Conservation (phyloP, 2,797 vertebrate species). For the Pipistrellus pygmaeus region DNA sequence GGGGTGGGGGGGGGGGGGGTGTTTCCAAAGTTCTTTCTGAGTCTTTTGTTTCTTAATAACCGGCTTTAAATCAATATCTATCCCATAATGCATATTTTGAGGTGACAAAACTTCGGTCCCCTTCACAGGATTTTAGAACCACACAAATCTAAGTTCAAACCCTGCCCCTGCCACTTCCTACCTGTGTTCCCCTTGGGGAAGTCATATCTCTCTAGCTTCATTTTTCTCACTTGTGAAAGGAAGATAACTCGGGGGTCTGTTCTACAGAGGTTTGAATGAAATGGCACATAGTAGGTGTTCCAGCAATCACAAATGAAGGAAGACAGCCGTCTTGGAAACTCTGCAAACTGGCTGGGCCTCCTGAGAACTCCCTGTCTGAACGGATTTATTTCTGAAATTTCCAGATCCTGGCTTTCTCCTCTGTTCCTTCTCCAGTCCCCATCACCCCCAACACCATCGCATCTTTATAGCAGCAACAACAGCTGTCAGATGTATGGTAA, state of each 20-base stretch:
- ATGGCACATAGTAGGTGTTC: background rate
- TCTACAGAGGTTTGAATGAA: constrained; percentile 38
- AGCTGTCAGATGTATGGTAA: background rate
- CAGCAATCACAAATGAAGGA: background rate
- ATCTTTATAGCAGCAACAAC: background rate
- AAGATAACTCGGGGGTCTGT: background rate
- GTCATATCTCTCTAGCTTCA: background rate
- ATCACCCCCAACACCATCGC: background rate
- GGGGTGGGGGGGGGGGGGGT: too few species aligned
- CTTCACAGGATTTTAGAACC: background rate
- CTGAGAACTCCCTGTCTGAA: background rate
- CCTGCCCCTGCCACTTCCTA: background rate
- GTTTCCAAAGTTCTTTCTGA: background rate
- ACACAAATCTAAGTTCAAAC: constrained; percentile 22
- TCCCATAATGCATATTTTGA: background rate
- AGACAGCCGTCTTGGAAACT: background rate
- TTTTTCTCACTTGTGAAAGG: background rate
- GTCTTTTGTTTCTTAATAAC: background rate
- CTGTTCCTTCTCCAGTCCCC: background rate
- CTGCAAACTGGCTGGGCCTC: background rate
- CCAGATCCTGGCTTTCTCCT: background rate
- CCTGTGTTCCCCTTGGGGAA: background rate
- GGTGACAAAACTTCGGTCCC: background rate
- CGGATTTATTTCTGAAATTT: background rate
- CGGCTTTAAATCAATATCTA: background rate